Percentiles rank a stretch among this genome's conserved stretches.
Conservation (phyloP, 1,140 invertebrate genomes). For the Cyclargus thomasi region DNA sequence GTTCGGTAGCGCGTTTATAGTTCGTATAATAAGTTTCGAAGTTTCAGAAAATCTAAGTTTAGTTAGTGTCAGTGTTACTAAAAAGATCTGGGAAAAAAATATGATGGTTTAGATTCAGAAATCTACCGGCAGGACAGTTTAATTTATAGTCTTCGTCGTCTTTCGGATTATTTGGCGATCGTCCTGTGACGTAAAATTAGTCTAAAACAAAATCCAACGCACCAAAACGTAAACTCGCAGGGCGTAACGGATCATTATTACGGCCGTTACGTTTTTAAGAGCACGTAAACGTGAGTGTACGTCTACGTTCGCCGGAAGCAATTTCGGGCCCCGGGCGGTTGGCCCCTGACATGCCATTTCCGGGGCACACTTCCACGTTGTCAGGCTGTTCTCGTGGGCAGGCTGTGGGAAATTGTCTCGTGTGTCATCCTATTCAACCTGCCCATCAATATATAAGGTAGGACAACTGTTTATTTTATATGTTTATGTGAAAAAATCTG, state of each 20-base stretch:
- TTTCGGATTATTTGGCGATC: too few species aligned
- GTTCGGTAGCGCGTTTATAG: too few species aligned
- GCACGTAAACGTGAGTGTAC: slow-evolving; percentile 18
- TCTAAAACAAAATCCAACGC: neutral
- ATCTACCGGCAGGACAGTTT: too few species aligned
- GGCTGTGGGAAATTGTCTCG: slow-evolving; percentile 56
- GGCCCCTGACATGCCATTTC: slow-evolving; percentile 55
- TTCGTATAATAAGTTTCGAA: too few species aligned
- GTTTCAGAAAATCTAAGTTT: too few species aligned
- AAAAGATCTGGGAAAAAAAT: too few species aligned
- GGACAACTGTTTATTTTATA: neutral
- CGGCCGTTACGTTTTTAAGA: slow-evolving; percentile 18
- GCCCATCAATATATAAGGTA: neutral
- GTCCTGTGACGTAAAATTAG: too few species aligned
- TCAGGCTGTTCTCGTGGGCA: slow-evolving; percentile 25
- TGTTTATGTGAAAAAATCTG: too few species aligned
- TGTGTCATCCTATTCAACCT: slow-evolving; percentile 18
- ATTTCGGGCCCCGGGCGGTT: slow-evolving; percentile 37
- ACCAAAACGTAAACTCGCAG: neutral
- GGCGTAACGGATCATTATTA: slow-evolving; percentile 4
- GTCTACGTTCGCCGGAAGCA: slow-evolving; percentile 44
- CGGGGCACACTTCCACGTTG: slow-evolving; percentile 49
- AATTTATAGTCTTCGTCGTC: too few species aligned
- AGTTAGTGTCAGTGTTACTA: too few species aligned
- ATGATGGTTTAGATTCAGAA: too few species aligned